These are phyloP conservation scores for Ecdyonurus torrentis DNA, from an alignment of 2,888 invertebrate species.

Conservation along the genomic window DNA sequence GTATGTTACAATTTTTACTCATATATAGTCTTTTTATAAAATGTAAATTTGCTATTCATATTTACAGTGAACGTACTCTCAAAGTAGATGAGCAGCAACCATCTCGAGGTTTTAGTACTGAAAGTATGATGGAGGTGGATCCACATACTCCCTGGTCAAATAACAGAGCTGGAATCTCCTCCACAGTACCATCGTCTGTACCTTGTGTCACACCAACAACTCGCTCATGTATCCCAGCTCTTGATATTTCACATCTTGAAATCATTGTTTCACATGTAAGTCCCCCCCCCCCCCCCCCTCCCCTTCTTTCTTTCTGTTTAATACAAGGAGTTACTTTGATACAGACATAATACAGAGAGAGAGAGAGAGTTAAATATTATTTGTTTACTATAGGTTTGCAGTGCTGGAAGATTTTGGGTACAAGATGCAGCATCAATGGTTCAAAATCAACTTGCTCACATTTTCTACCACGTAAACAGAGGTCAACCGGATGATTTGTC, in stretches of 20 bases:
- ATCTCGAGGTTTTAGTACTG: too few species aligned
- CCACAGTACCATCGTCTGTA: background rate
- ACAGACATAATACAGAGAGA: too few species aligned
- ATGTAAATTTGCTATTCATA: too few species aligned
- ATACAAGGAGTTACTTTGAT: too few species aligned
- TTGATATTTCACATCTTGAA: conserved; percentile 39
- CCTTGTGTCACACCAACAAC: background rate
- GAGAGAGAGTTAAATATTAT: too few species aligned
- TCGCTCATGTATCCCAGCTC: conserved; percentile 30
- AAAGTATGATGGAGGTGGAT: too few species aligned
- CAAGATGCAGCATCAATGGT: conserved; percentile 35
- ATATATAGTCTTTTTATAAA: too few species aligned
- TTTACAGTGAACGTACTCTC: too few species aligned
- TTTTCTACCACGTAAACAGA: conserved; percentile 26
- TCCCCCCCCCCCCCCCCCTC: conserved; percentile 9
- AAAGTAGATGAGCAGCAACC: too few species aligned
- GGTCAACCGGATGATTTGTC: background rate
- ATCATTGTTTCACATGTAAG: conserved; percentile 38
- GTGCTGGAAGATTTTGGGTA: conserved; percentile 53
- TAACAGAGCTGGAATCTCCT: background rate
- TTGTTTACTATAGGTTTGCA: conserved; percentile 41
- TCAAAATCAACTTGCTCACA: conserved; percentile 20
- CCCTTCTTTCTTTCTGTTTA: too few species aligned
- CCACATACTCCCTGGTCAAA: too few species aligned
- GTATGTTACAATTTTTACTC: too few species aligned